These are phyloP conservation scores for Vipera ursinii DNA, from an alignment of 2,797 vertebrate genomes.

Conservation along the genomic window DNA sequence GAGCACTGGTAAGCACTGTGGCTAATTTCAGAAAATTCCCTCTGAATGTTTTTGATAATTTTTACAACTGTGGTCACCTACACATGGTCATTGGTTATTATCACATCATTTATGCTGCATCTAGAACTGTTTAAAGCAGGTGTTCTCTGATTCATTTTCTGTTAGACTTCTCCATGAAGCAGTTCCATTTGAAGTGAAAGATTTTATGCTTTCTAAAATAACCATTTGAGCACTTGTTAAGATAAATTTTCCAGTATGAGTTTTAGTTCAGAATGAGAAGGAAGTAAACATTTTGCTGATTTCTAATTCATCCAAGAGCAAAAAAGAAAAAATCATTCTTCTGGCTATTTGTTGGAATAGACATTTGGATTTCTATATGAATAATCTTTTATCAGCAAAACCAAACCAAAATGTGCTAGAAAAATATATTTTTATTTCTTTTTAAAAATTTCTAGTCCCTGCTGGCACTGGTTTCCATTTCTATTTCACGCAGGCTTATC, in stretches of 20 bases:
- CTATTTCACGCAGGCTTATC: neutral
- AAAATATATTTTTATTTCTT: neutral
- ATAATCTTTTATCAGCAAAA: neutral
- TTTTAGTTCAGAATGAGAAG: neutral
- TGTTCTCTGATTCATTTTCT: conserved; percentile 25
- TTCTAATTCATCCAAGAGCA: neutral
- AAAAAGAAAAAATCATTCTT: neutral
- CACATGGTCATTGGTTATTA: neutral
- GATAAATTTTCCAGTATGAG: neutral
- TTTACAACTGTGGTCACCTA: neutral
- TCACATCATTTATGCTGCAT: neutral
- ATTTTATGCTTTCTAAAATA: neutral
- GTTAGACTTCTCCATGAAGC: neutral
- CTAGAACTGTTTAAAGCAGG: neutral
- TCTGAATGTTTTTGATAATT: neutral
- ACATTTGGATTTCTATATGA: neutral
- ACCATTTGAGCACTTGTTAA: neutral
- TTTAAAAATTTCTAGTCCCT: neutral
- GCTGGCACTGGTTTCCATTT: neutral
- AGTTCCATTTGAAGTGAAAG: neutral
- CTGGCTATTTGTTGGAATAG: neutral
- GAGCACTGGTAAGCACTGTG: neutral
- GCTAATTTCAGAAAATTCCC: neutral
- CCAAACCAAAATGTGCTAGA: neutral
- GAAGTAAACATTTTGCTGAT: neutral